phyloP scores from a whole-genome alignment of 2,113 vertebrate species.

The Crotalus tigris region DNA sequence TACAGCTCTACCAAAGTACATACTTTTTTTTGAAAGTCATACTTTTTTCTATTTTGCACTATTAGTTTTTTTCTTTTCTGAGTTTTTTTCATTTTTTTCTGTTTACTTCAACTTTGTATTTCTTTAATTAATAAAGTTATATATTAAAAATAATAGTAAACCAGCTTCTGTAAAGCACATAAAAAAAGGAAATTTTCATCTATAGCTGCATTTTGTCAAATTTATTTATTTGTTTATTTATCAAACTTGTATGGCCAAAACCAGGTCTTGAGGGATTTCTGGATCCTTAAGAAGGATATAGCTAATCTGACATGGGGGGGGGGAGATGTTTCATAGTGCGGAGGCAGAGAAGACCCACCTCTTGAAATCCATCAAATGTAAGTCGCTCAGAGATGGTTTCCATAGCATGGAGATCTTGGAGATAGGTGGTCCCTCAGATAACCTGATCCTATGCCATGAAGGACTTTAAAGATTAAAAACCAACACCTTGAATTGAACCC shows the following conservation, averaged over 20 bases:
- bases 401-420: neutral
- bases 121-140: no score
- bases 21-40: no score
- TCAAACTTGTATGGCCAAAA: neutral
- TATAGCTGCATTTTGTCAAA: neutral
- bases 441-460: neutral
- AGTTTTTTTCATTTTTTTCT: no score
- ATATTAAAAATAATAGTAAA: neutral
- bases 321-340: neutral
- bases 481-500: neutral
- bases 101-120: no score
- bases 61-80: no score
- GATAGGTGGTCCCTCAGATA: neutral
- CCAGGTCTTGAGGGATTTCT: neutral
- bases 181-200: neutral
- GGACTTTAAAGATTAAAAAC: neutral
- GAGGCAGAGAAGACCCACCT: no score
- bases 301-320: neutral
- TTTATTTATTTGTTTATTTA: neutral
- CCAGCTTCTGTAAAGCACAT: neutral
- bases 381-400: no score
- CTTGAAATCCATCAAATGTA: no score
- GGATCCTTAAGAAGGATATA: neutral
- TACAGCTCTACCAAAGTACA: no score
- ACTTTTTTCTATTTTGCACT: no score